Evolutionary conservation across 23 tunicate genomes (phyloP).

Genomic region (Styela clava): DNA sequence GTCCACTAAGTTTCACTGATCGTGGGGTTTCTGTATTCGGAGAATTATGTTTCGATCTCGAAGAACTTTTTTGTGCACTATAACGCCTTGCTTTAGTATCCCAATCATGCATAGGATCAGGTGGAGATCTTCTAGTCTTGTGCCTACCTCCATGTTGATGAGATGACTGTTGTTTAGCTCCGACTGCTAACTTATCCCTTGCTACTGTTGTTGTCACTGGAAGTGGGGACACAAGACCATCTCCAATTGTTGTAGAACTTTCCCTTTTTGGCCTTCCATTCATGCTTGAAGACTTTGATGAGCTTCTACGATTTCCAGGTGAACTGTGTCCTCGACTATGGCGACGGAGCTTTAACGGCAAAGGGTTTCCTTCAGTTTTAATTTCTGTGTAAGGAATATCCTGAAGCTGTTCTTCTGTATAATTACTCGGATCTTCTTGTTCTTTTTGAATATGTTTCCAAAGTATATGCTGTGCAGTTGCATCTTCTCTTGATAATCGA

Average conservation of each 20-base stretch:
- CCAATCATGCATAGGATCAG: background rate
- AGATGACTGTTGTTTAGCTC: background rate
- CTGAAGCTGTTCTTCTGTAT: conserved; percentile 29
- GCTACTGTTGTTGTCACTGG: conserved; percentile 60
- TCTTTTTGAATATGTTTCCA: conserved; percentile 79
- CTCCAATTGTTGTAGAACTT: conserved; percentile 34
- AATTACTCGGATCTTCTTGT: conserved; percentile 15
- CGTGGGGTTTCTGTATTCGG: background rate
- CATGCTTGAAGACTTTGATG: background rate
- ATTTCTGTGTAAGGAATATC: conserved; percentile 83
- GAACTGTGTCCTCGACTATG: conserved; percentile 40
- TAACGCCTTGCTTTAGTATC: background rate
- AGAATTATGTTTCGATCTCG: background rate
- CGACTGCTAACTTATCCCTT: conserved; percentile 20
- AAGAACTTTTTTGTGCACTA: background rate
- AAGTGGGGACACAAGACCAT: conserved; percentile 71
- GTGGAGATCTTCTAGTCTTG: background rate
- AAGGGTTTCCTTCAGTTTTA: conserved; percentile 57
- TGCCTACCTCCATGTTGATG: background rate
- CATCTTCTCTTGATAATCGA: conserved; percentile 77
- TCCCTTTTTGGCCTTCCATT: background rate
- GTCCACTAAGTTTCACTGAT: background rate
- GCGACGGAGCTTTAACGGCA: conserved; percentile 37
- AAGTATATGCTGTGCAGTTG: conserved; percentile 49
- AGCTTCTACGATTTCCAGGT: conserved; percentile 17